Percentiles rank a stretch among this genome's conserved stretches.
These are phyloP conservation scores for Esox niger DNA, from an alignment of 2,113 vertebrate species.

Conservation along the genomic window DNA sequence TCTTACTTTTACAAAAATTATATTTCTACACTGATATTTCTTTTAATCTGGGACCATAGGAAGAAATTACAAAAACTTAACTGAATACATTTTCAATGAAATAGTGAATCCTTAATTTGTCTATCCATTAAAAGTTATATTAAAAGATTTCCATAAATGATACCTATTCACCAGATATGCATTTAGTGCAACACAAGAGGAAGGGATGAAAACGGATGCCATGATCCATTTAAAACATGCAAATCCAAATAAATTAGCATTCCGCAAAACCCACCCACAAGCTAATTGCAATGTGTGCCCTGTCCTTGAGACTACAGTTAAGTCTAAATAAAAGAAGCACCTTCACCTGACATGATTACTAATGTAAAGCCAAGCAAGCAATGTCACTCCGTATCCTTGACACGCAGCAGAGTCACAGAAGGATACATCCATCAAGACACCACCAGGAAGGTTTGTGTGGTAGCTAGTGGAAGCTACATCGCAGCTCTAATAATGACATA, in stretches of 20 bases:
- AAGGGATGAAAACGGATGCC: slow-evolving; percentile 30
- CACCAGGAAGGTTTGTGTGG: slow-evolving; percentile 33
- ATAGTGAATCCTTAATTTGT: not conserved
- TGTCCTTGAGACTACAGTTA: slow-evolving; percentile 62
- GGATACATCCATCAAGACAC: slow-evolving; percentile 38
- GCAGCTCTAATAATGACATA: slow-evolving; percentile 17
- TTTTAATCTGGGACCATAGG: not conserved
- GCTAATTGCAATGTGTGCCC: slow-evolving; percentile 62
- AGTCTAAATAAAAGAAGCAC: slow-evolving; percentile 59
- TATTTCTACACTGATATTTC: not conserved
- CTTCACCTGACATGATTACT: slow-evolving; percentile 65
- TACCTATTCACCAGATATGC: slow-evolving; percentile 24
- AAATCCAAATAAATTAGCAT: slow-evolving; percentile 65
- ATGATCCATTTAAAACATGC: slow-evolving; percentile 56
- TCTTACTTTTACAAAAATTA: too few relatives aligned
- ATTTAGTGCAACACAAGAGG: slow-evolving; percentile 22
- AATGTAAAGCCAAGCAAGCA: slow-evolving; percentile 44
- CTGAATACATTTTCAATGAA: not conserved
- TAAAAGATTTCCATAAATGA: slow-evolving; percentile 31
- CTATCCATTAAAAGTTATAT: slow-evolving; percentile 32
- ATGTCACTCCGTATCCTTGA: slow-evolving; percentile 54
- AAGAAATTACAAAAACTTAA: not conserved
- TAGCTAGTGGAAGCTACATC: slow-evolving; percentile 17
- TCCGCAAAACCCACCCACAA: slow-evolving; percentile 39
- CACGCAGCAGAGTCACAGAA: slow-evolving; percentile 27